Conservation (phyloP, 2,797 vertebrate species). For the Heliangelus exortis region DNA sequence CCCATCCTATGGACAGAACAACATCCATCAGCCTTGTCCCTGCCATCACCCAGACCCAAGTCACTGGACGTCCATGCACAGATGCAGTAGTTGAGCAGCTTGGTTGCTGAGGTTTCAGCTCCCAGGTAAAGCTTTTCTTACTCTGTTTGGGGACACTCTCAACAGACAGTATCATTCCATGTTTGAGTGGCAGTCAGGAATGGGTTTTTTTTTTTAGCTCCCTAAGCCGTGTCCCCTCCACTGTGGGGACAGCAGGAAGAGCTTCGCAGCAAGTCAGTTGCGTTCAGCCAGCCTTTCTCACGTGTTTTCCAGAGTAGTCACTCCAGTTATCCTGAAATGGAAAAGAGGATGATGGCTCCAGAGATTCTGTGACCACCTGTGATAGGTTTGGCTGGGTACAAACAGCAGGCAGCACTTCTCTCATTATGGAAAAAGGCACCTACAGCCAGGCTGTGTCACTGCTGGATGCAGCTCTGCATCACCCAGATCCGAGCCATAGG, state of each 20-base stretch:
- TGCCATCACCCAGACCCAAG: neutral
- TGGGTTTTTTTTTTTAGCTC: neutral
- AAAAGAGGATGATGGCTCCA: neutral
- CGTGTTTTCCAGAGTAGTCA: neutral
- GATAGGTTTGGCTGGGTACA: neutral
- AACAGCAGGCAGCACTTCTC: neutral
- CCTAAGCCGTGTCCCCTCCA: neutral
- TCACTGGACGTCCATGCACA: neutral
- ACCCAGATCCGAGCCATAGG: neutral
- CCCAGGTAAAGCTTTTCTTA: neutral
- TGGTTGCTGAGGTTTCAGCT: neutral
- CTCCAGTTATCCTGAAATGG: neutral
- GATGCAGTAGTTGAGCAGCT: fast-evolving
- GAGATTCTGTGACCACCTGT: neutral
- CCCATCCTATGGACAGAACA: neutral
- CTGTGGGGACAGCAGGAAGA: neutral
- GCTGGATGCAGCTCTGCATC: neutral
- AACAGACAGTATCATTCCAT: neutral
- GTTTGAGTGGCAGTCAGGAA: neutral
- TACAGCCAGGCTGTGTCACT: neutral
- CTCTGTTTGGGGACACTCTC: neutral
- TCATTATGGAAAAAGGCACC: neutral
- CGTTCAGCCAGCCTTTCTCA: neutral
- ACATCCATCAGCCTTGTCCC: fast-evolving
- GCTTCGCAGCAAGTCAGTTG: fast-evolving